Base-by-base conservation (phyloP, 1,140 invertebrate genomes). In the Marisa cornuarietis region DNA sequence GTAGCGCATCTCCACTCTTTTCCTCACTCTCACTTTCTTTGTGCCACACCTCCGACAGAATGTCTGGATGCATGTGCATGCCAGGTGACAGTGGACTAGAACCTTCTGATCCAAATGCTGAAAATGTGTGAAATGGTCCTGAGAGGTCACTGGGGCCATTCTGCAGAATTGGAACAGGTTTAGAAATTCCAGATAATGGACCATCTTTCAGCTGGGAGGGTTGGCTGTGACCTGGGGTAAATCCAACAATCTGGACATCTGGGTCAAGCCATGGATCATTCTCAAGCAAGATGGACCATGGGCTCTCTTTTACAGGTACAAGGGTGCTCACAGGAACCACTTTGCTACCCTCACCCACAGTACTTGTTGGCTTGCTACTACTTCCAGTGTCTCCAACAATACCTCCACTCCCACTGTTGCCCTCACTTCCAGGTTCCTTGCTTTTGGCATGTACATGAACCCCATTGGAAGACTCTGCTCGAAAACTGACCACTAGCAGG, bases 191-290 rank as follows among this genome's bases (percentile, higher is more conserved):
- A n/a, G 76, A 49, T 7, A 42, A 22, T 18, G 62, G 65, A 18
- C 76, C 42, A 20, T 69, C 76, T 62, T 80, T 80, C 13, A 76
- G 52, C 11, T 74, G 79, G 18, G 78, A 77, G 54, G 78, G 51
- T 75, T 79, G 77, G n/a, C 26, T 54, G 24, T 80, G 83, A 51
- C 78, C 72, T 52, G 87, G 85, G 10, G 86, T 87, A 20, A 88
- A 83, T n/a, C 87, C 88, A 10, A 89, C 81, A 63, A 89, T 88
- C 79, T 89, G 87, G 73, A 85, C 81, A 78, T 88, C 87, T 20
- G 84, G 84, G 79, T 90, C 89, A 3, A 85, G 80, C 78, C 88
- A 88, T 31, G 79, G 80, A 62, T 87, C 84, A 82, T 84, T 62
- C 24, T 84, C 83, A 74, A 82, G 76, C 66, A 81, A 78, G 54